Percentiles rank a stretch among this genome's conserved stretches.
Conservation (phyloP, 1,140 invertebrate species). For the Drosophila tani region DNA sequence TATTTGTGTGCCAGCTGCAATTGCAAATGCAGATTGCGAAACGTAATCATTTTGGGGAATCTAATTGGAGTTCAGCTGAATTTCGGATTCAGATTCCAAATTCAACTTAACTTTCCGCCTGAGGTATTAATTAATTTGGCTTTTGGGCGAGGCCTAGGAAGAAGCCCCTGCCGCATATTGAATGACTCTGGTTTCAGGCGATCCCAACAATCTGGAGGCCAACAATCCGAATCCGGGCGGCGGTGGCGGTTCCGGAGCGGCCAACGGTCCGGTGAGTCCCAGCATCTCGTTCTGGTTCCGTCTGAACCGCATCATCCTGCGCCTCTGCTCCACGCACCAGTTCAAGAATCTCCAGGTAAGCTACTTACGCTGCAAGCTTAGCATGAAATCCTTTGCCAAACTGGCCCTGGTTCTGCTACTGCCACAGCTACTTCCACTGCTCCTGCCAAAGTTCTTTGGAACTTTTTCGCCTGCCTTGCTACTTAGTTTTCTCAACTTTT, state of each 20-base stretch:
- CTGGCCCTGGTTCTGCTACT: background rate
- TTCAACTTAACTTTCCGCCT: conserved; percentile 8
- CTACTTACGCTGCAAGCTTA: conserved; percentile 58
- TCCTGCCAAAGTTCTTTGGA: conserved; percentile 10
- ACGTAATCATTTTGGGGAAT: conserved; percentile 6
- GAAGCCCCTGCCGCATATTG: conserved; percentile 11
- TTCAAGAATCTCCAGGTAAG: conserved; percentile 90
- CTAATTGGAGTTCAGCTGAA: conserved; percentile 26
- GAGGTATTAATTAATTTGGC: conserved; percentile 40
- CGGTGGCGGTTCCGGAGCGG: conserved; percentile 48
- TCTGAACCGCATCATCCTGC: conserved; percentile 81
- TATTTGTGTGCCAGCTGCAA: conserved; percentile 11
- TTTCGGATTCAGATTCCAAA: conserved; percentile 1
- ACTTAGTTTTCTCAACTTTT: conserved; percentile 28
- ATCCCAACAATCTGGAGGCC: conserved; percentile 63
- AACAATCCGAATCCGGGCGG: conserved; percentile 59
- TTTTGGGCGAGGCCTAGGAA: background rate
- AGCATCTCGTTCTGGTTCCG: conserved; percentile 84
- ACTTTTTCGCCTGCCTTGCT: conserved; percentile 42
- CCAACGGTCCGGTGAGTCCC: conserved; percentile 65
- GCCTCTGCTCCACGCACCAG: conserved; percentile 87
- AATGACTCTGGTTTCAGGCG: conserved; percentile 37
- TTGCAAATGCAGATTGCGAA: conserved; percentile 1
- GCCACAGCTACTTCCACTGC: background rate
- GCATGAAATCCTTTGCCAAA: conserved; percentile 48